These are phyloP conservation scores for Drosophila asahinai DNA, from an alignment of 1,140 invertebrate species.

Conservation along the genomic window DNA sequence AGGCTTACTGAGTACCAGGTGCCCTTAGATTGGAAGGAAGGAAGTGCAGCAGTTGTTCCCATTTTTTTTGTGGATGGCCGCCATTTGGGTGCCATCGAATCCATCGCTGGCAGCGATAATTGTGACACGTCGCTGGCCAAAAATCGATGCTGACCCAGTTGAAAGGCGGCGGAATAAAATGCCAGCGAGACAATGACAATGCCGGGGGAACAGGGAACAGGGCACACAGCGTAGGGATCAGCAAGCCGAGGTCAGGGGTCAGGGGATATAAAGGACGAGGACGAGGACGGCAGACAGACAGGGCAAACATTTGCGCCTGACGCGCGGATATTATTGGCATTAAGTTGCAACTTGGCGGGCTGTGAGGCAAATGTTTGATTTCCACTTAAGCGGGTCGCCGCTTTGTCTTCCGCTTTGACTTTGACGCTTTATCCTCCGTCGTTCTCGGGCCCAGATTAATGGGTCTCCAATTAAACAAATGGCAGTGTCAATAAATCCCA, in stretches of 20 bases:
- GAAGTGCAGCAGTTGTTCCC: conserved; percentile 10
- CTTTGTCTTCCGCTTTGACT: conserved; percentile 33
- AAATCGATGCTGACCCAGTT: conserved; percentile 83
- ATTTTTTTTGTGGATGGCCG: conserved; percentile 19
- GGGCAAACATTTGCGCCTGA: conserved; percentile 53
- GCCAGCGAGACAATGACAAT: conserved; percentile 32
- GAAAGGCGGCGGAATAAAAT: conserved; percentile 44
- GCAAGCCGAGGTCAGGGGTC: conserved; percentile 6
- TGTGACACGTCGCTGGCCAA: conserved; percentile 74
- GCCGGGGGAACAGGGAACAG: conserved; percentile 10
- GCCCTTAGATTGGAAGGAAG: not conserved
- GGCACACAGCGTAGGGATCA: conserved; percentile 13
- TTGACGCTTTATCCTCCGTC: conserved; percentile 16
- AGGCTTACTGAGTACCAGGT: conserved; percentile 2
- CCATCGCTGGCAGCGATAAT: conserved; percentile 62
- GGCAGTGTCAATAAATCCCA: conserved; percentile 58
- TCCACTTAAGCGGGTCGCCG: conserved; percentile 62
- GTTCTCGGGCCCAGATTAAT: conserved; percentile 65
- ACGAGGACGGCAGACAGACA: conserved; percentile 23
- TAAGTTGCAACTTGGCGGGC: conserved; percentile 71
- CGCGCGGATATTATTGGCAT: conserved; percentile 71
- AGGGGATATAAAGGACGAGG: conserved; percentile 14
- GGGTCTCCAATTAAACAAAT: conserved; percentile 68
- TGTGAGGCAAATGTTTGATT: conserved; percentile 73
- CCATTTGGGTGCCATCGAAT: conserved; percentile 47